Evolutionary conservation across 2,113 vertebrate genomes (phyloP).

Genomic region (Boleophthalmus pectinirostris): DNA sequence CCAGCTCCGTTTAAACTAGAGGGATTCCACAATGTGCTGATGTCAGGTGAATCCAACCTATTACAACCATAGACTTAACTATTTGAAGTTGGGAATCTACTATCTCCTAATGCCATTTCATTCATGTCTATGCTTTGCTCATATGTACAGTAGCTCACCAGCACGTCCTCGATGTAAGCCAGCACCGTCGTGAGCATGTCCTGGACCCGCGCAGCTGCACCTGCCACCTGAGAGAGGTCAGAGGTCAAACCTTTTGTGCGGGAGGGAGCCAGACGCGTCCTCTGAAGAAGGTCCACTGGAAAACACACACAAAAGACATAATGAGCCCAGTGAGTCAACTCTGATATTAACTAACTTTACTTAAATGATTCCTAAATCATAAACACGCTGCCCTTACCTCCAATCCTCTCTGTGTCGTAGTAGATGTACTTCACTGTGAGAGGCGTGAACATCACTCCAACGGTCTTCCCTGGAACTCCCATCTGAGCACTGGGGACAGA

Average conservation of each 20-base stretch:
- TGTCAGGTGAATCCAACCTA: no score
- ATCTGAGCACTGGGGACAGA: conserved; percentile 85
- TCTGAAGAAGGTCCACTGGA: conserved; percentile 93
- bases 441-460: conserved; percentile 98
- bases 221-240: conserved; percentile 91
- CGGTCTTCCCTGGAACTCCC: conserved; percentile 94
- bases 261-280: conserved; percentile 85
- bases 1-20: no score
- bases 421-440: conserved; percentile 91
- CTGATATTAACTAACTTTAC: no score
- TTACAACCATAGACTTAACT: no score
- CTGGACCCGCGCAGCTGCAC: conserved; percentile 86
- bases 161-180: conserved; percentile 93
- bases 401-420: conserved; percentile 96
- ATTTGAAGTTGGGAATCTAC: no score
- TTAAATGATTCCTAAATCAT: no score
- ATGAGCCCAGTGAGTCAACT: background rate
- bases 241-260: conserved; percentile 93
- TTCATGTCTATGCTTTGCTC: no score
- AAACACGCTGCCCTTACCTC: conserved; percentile 77
- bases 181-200: conserved; percentile 92
- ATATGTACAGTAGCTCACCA: conserved; percentile 84
- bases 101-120: no score
- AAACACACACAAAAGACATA: background rate
- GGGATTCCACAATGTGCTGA: no score